Base-by-base conservation (phyloP, 2,888 invertebrate species). In the Didymodactylos carnosus region DNA sequence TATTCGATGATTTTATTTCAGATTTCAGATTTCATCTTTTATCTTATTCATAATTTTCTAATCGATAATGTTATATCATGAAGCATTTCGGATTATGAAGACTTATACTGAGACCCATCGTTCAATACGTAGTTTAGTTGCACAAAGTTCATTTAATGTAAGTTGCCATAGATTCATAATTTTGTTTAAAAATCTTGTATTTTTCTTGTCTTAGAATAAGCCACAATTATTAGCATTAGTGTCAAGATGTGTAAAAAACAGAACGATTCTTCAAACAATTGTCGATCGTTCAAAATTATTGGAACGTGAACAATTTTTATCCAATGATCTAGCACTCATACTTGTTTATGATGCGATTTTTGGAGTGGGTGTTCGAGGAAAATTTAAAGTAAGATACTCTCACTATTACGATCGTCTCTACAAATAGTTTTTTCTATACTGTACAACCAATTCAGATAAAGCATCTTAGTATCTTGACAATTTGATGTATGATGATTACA, bases 291-390 rank as follows among this genome's bases (percentile, higher is more conserved):
- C 69, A 8, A 46, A 72, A 72, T 46, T 75, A 40, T 62, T 75
- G 19, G 75, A 75, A 70, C 69, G 69, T n/a, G 75, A 75, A 69
- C 72, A 72, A 16, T 75, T 75, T 51, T 16, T 75, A 27, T 62
- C 69, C 3, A 69, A 72, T 40, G 49, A 70, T 27, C 29, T 75
- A 29, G 75, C 75, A 11, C 29, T 72, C 7, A 43, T 75, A n/a
- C 69, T 75, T 23, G 49, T 75, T 19, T 75, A 75, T 72, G 75
- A 75, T 51, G 72, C 51, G 23, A 43, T 72, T 29, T 75, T 72
- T 41, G 75, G 75, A 25, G 72, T 69, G 69, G 72, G 41, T 39
- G 75, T 75, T 40, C 25, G 72, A 69, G 75, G 75, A 6, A 75
- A 72, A 51, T 75, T 75, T 39, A 72, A 72, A 49, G 62, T 62